These are phyloP conservation scores for Psammodynastes pulverulentus DNA, from an alignment of 2,113 vertebrate species.

Conservation along the genomic window DNA sequence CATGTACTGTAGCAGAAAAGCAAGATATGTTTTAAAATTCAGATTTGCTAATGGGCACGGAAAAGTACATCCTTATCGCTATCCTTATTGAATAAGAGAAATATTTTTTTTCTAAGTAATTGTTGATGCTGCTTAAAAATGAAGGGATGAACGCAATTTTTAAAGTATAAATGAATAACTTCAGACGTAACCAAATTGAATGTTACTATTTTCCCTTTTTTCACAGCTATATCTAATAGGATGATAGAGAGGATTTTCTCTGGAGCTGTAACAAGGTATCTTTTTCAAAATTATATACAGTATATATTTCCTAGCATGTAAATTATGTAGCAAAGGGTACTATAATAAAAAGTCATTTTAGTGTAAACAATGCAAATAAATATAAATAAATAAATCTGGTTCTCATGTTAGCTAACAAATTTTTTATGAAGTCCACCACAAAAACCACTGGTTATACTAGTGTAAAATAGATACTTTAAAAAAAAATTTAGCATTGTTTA, in stretches of 20 bases:
- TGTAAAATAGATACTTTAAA: neutral
- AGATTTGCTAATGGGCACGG: neutral
- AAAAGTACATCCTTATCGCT: neutral
- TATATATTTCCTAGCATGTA: neutral
- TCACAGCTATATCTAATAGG: constrained; percentile 81
- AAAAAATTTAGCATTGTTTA: neutral
- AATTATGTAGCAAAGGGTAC: neutral
- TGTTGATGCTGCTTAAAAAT: neutral
- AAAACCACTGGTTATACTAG: neutral
- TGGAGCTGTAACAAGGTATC: constrained; percentile 88
- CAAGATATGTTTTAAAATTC: neutral
- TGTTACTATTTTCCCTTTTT: constrained; percentile 20
- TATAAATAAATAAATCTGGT: neutral
- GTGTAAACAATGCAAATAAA: neutral
- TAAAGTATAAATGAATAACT: neutral
- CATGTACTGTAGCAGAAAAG: neutral
- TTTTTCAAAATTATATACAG: neutral
- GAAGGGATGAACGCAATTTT: neutral
- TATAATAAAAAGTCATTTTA: neutral
- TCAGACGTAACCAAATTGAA: neutral
- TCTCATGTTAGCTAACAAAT: neutral
- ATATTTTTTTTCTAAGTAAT: neutral
- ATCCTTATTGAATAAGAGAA: neutral
- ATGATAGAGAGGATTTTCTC: constrained; percentile 95
- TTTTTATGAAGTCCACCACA: neutral